Conservation (phyloP, 2,113 vertebrate genomes). For the Vulpes vulpes region DNA sequence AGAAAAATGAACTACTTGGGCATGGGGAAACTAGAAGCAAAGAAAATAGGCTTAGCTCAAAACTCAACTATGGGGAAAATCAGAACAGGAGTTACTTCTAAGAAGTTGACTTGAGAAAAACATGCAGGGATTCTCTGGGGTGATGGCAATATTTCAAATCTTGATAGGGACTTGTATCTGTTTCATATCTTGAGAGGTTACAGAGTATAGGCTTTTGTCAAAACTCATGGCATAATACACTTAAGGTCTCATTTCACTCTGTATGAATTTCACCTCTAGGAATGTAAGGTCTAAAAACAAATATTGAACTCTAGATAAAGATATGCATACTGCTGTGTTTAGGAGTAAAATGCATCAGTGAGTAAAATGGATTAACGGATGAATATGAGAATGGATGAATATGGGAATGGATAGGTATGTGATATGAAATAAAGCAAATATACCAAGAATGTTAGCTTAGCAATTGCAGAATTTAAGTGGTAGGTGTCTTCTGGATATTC, state of each 20-base stretch:
- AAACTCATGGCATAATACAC: neutral
- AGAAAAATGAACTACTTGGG: neutral
- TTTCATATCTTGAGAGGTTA: constrained; percentile 7
- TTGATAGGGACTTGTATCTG: neutral
- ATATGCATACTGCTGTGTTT: neutral
- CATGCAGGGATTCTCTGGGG: neutral
- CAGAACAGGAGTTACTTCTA: neutral
- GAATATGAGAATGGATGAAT: neutral
- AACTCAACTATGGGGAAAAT: constrained; percentile 31
- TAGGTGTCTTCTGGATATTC: neutral
- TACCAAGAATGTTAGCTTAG: neutral
- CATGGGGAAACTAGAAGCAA: constrained; percentile 5
- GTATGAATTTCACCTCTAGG: constrained; percentile 8
- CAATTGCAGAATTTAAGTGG: neutral
- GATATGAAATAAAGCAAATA: constrained; percentile 34
- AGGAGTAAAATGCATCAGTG: constrained; percentile 29
- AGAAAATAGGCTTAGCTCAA: neutral
- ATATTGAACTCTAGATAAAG: neutral
- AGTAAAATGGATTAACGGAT: neutral
- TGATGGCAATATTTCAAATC: neutral
- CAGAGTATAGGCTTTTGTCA: neutral
- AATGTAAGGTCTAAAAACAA: constrained; percentile 29
- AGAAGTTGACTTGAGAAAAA: neutral
- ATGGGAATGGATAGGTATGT: neutral
- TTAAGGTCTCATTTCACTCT: constrained; percentile 41